Conservation (phyloP, 2,113 vertebrate species). For the Phalacrocorax aristotelis region DNA sequence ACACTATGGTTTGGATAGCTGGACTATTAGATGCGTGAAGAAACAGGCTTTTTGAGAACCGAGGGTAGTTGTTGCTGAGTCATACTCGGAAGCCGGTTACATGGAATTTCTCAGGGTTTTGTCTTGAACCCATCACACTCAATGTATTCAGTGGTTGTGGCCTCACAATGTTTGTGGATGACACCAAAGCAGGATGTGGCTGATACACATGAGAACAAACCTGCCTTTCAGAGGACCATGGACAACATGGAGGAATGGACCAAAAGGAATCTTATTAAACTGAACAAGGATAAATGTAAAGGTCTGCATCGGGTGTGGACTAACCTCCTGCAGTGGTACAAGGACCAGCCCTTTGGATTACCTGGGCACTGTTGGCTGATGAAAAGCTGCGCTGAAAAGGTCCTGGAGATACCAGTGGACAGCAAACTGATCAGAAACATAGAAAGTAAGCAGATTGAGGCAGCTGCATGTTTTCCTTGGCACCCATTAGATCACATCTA, state of each 20-base stretch:
- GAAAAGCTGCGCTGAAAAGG: neutral
- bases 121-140: neutral
- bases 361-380: neutral
- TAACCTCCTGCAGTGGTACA: neutral
- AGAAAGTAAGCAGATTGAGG: neutral
- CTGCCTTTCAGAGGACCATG: neutral
- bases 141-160: neutral
- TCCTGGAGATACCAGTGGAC: accelerated
- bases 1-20: neutral
- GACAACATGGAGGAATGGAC: neutral
- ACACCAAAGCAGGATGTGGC: neutral
- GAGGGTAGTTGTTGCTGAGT: neutral
- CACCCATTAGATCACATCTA: neutral
- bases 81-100: neutral
- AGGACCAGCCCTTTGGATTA: neutral
- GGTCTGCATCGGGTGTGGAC: neutral
- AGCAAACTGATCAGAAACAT: neutral
- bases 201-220: neutral
- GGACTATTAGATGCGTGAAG: neutral
- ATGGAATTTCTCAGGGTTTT: neutral
- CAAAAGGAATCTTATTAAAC: neutral
- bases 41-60: neutral
- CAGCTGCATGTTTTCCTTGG: neutral
- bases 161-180: neutral
- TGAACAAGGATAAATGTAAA: neutral